Evolutionary conservation across 1,140 invertebrate species (phyloP).

Genomic region (Bathynomus jamesi): DNA sequence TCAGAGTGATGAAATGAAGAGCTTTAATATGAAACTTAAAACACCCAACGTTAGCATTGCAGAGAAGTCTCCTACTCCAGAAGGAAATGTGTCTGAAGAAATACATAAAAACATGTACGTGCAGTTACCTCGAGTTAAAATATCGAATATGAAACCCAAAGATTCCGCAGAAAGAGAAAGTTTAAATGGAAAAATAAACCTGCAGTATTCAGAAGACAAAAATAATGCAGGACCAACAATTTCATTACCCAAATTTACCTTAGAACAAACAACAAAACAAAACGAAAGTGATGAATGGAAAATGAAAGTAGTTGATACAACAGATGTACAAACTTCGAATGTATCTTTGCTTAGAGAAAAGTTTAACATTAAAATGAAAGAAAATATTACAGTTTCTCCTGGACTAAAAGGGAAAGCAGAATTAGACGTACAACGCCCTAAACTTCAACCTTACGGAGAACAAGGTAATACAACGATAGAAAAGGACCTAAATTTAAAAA

Average conservation of each 20-base stretch:
- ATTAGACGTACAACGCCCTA: too few relatives aligned
- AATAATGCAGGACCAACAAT: background rate
- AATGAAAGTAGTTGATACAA: background rate
- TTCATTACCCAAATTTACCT: background rate
- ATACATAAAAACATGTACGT: too few relatives aligned
- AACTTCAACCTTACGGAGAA: too few relatives aligned
- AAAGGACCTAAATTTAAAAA: background rate
- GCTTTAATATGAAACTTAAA: too few relatives aligned
- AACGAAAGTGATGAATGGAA: background rate
- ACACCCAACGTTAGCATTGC: too few relatives aligned
- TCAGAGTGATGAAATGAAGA: too few relatives aligned
- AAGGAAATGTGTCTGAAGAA: too few relatives aligned
- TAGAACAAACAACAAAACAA: background rate
- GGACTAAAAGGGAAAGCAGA: too few relatives aligned
- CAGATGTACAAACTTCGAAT: background rate
- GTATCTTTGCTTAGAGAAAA: background rate
- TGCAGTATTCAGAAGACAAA: background rate
- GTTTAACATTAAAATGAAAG: background rate
- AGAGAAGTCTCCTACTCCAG: too few relatives aligned
- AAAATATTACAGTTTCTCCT: too few relatives aligned
- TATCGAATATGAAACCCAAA: background rate
- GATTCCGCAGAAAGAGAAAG: background rate
- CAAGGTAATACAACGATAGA: too few relatives aligned
- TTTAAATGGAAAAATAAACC: too few relatives aligned
- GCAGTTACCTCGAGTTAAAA: background rate